Evolutionary conservation across 2,113 vertebrate species (phyloP).

Genomic region (Fregetta grallaria): DNA sequence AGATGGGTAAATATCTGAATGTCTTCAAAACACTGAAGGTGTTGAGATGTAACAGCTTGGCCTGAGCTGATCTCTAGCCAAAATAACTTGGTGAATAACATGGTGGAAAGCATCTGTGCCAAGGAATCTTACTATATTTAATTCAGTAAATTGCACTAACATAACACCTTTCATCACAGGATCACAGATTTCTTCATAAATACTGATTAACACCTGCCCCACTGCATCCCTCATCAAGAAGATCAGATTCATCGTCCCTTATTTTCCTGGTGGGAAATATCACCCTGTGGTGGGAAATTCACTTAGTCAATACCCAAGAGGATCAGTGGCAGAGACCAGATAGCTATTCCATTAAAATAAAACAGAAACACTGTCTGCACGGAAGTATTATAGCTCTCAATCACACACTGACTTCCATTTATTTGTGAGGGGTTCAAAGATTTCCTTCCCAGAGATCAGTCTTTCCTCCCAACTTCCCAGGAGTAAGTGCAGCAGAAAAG

Average conservation of each 20-base stretch:
- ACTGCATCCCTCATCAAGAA: background rate
- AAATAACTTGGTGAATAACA: slow-evolving; percentile 32
- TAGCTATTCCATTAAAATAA: background rate
- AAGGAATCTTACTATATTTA: slow-evolving; percentile 38
- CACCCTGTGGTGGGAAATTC: background rate
- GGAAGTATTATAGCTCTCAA: background rate
- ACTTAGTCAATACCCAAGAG: background rate
- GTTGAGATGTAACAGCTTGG: slow-evolving; percentile 53
- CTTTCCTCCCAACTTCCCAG: background rate
- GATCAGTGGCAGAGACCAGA: background rate
- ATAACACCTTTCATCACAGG: slow-evolving; percentile 38
- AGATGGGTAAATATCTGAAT: background rate
- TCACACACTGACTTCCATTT: background rate
- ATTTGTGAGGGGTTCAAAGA: background rate
- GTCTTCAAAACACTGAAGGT: slow-evolving; percentile 27
- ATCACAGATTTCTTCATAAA: slow-evolving; percentile 47
- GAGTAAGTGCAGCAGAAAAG: background rate
- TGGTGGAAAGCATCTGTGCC: slow-evolving; percentile 31
- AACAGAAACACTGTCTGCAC: background rate
- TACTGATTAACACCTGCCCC: slow-evolving; percentile 28
- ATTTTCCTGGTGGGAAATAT: background rate
- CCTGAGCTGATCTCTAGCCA: slow-evolving; percentile 40
- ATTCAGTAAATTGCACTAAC: slow-evolving; percentile 27
- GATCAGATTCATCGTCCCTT: background rate
- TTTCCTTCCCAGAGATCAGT: background rate